Evolutionary conservation across 2,113 vertebrate species (phyloP).

Genomic region (Poecilia latipinna): DNA sequence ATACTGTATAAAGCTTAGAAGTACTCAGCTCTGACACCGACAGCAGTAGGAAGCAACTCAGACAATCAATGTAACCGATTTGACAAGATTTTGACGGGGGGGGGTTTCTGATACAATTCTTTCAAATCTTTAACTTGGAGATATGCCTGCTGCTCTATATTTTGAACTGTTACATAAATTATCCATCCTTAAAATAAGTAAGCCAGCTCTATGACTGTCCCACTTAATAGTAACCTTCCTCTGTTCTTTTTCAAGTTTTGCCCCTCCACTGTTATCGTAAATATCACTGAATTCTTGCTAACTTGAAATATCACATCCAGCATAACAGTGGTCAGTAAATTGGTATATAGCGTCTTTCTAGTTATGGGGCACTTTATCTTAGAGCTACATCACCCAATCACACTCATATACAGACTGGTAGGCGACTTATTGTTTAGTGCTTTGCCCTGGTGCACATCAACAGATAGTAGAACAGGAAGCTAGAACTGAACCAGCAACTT

Average conservation of each 20-base stretch:
- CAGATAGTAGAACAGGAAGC: no score
- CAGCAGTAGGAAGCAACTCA: neutral
- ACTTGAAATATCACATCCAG: neutral
- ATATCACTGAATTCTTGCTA: neutral
- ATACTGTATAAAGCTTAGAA: slow-evolving; percentile 26
- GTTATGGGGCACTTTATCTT: no score
- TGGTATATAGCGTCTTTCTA: no score
- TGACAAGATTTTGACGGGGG: neutral
- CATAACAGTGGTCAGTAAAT: neutral
- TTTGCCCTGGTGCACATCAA: no score
- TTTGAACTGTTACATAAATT: neutral
- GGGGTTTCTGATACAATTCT: neutral
- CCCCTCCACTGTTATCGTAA: no score
- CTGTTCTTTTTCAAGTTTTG: no score
- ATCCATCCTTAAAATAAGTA: neutral
- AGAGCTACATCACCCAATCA: no score
- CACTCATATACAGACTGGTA: no score
- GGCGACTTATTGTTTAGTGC: no score
- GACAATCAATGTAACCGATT: neutral
- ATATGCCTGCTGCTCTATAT: neutral
- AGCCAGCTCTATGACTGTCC: neutral
- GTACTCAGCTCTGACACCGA: slow-evolving; percentile 6
- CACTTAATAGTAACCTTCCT: neutral
- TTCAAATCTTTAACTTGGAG: neutral
- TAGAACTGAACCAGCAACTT: no score